Percentiles rank a stretch among this genome's conserved stretches.
Conservation (phyloP, 2,113 vertebrate species). For the Vulpes vulpes region DNA sequence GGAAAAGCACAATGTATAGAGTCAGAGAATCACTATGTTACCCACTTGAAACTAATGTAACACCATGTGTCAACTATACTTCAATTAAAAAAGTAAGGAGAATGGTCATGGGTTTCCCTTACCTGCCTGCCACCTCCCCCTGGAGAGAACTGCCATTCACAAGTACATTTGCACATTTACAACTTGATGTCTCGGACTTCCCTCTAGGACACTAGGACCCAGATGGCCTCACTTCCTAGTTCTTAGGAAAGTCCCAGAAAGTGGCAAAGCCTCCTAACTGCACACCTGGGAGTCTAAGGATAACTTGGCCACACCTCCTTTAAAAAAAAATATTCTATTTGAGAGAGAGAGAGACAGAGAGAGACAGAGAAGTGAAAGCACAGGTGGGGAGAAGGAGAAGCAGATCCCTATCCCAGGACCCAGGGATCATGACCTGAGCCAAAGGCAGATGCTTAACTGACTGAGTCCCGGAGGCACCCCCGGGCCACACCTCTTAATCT, state of each 20-base stretch:
- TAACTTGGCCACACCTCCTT: too few species aligned
- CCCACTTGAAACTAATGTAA: not conserved
- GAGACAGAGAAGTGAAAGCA: too few species aligned
- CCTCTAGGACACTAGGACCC: not conserved
- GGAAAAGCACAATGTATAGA: not conserved
- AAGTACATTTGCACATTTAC: fast-evolving
- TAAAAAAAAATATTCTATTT: too few species aligned
- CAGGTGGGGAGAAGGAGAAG: too few species aligned
- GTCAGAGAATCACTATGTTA: not conserved
- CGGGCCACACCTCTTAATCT: not conserved
- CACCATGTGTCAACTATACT: not conserved
- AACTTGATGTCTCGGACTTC: not conserved
- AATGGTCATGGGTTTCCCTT: too few species aligned
- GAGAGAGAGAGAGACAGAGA: too few species aligned
- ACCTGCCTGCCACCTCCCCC: not conserved
- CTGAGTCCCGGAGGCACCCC: too few species aligned
- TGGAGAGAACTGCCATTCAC: not conserved
- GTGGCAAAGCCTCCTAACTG: not conserved
- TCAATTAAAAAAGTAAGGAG: not conserved
- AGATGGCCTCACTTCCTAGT: not conserved
- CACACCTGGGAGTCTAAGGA: not conserved
- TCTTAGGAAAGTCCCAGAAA: not conserved
- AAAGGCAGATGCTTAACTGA: too few species aligned
- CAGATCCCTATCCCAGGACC: too few species aligned
- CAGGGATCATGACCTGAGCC: too few species aligned